Evolutionary conservation across 2,797 vertebrate species (phyloP), one percentile per base, ranked within the genome.

Genomic region (Hydrocynus forskahlii): DNA sequence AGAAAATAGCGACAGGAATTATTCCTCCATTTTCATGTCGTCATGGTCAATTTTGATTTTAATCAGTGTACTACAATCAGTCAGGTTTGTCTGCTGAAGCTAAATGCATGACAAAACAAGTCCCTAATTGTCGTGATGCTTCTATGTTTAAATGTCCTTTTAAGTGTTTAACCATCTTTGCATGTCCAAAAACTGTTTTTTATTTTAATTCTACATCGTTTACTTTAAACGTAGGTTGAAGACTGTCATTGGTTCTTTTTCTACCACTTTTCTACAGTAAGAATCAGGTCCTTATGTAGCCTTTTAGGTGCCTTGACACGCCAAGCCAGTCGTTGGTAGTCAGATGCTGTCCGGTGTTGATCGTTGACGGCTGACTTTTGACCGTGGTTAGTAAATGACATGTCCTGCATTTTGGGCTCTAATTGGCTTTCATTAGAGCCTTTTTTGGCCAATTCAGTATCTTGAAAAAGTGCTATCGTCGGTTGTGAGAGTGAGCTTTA

Each of bases 1-100:
- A 95, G 89, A 94, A 88, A 83, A 88, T 81, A 21, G 63, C 48
- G 54, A 16, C 35, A 55, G 52, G 43, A 64, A 80, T 38, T 35
- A 66, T 45, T 84, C 13, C 9, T 68, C 5, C 38, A 43, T 45
- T 75, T 69, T 68, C 50, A 23, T 84, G 68, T 79, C 17, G 38
- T 63, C 25, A 55, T 78, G 38, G 67, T 77, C 45, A 40, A 63
- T 54, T 35, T 55, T 57, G 19, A 40, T 64, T 43, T 78, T 35
- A 12, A 67, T 68, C 21, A 4, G 10, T 68, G 40, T 52, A 55
- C 52, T 69, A 25, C n/a, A 69, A 43, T 25, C 21, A 10, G 48
- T 55, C 70, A 35, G 1, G 14, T 76, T 29, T 23, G 12, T 17
- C 23, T 71, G 8, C 25, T 72, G 25, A 19, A 21, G 17, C 1